A percentile compares a stretch with the other conserved stretches of the same genome.
These are phyloP conservation scores for Anastrepha ludens DNA, from an alignment of 1,140 invertebrate genomes.

Conservation along the genomic window DNA sequence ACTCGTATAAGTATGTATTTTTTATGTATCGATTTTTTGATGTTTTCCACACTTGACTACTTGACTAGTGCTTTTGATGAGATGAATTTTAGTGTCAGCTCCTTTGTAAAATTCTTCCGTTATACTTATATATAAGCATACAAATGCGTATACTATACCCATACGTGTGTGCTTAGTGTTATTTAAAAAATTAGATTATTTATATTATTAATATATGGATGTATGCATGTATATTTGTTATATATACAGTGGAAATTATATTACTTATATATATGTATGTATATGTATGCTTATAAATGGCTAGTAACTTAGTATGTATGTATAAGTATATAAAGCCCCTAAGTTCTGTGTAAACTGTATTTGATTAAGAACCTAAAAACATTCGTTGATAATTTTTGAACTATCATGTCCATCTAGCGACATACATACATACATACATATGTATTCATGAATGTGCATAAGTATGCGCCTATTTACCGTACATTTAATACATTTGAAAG, in stretches of 20 bases:
- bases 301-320: background rate
- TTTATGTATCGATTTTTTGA: too few species aligned
- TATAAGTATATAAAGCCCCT: background rate
- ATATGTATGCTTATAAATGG: background rate
- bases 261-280: background rate
- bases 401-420: background rate
- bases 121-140: too few species aligned
- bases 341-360: background rate
- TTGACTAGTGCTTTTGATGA: too few species aligned
- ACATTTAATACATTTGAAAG: conserved; percentile 3
- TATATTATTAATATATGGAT: background rate
- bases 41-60: too few species aligned
- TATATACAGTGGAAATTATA: background rate
- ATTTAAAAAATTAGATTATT: background rate
- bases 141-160: too few species aligned
- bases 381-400: conserved; percentile 37
- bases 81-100: too few species aligned
- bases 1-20: too few species aligned
- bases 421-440: background rate
- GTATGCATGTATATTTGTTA: background rate
- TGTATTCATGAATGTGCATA: background rate
- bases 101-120: too few species aligned
- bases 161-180: background rate
- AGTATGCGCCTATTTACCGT: too few species aligned
- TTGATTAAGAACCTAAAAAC: background rate